phyloP scores from a whole-genome alignment of 2,113 vertebrate genomes.

The Climacteris rufus region DNA sequence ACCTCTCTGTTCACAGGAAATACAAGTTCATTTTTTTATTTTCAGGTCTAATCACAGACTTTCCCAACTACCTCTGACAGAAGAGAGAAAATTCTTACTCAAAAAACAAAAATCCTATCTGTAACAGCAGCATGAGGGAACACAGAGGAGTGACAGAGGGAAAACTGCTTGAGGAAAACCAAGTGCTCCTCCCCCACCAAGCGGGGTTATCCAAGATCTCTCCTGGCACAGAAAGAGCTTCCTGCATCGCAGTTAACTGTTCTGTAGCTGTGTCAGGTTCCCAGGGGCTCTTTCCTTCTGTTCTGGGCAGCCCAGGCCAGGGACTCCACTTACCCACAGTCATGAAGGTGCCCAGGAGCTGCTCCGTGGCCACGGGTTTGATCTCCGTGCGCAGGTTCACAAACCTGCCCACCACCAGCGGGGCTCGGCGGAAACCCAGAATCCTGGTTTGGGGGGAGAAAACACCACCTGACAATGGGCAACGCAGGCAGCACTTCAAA shows the following conservation, averaged over 20 bases:
- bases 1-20: background rate
- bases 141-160: background rate
- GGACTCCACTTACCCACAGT: constrained; percentile 80
- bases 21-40: background rate
- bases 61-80: background rate
- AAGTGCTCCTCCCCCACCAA: background rate
- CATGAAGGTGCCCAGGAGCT: constrained; percentile 93
- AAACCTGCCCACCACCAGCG: constrained; percentile 90
- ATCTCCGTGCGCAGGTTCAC: constrained; percentile 93
- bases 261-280: background rate
- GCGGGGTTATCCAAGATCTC: background rate
- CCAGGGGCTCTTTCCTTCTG: accelerated
- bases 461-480: background rate
- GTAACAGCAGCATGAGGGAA: background rate
- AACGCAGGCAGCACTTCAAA: background rate
- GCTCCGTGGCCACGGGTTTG: constrained; percentile 93
- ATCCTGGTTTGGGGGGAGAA: constrained; percentile 75
- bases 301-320: background rate
- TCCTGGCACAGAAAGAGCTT: background rate
- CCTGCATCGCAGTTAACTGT: background rate
- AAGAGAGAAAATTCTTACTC: background rate
- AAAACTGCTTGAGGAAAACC: background rate
- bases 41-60: background rate
- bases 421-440: constrained; percentile 93
- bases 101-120: background rate